Evolutionary conservation across 2,888 invertebrate species (phyloP), one percentile per base, ranked within the genome.

Genomic region (Spodoptera picta): DNA sequence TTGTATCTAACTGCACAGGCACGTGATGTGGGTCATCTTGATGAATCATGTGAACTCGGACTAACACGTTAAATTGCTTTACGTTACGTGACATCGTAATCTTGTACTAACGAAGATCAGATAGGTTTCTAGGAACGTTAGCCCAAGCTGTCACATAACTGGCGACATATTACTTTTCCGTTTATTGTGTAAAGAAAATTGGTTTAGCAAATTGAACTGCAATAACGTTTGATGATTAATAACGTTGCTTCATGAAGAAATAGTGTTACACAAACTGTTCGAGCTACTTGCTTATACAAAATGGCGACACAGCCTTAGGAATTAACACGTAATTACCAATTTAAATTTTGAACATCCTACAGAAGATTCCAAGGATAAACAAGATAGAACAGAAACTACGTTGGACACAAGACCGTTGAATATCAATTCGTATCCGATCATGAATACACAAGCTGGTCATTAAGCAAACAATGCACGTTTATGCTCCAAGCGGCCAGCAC

Each of bases 31-130:
- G 92, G 92, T 87, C 88, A 85, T 65, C 68, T 79, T 82, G 84
- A 88, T 91, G 90, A 91, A 87, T 92, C 90, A 88, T 80, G 81
- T 86, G 85, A 86, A 84, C 84, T 82, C 72, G 73, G 81, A 82
- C 80, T 80, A 82, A 81, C 80, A 83, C 83, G 80, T 83, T 73
- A 80, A 84, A 83, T 81, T 81, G 77, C 79, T 81, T 83, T 85
- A 81, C 79, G 82, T 82, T 88, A 90, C 90, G 90, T 91, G 90
- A 90, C 85, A 85, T 78, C 74, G 79, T 88, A 87, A 88, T 83
- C 81, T 77, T 72, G 58, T 58, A 62, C 58, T 77, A 62, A 74
- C 71, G 68, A 75, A 73, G 73, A 79, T 68, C 60, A 68, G 66
- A 73, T 62, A 61, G 56, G 49, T 78, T 72, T 72, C 76, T 60